A percentile compares a stretch with the other conserved stretches of the same genome.
Conservation (phyloP, 2,113 vertebrate genomes). For the Coptodon rendalli region DNA sequence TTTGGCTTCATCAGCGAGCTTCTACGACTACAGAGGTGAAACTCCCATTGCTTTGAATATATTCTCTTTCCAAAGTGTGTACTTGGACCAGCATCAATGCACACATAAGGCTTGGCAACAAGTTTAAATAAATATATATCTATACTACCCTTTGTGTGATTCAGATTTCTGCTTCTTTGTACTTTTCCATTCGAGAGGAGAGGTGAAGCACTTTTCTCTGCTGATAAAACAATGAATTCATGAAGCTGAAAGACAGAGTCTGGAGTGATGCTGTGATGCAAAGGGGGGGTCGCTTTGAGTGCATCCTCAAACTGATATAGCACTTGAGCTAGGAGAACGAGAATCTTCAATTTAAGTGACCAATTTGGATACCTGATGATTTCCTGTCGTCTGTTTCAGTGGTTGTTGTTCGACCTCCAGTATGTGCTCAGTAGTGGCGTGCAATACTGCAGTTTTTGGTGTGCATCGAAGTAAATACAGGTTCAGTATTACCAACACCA, state of each 20-base stretch:
- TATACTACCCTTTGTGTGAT: background rate
- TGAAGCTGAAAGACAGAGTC: background rate
- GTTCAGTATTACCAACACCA: background rate
- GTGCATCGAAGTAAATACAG: background rate
- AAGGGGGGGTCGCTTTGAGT: background rate
- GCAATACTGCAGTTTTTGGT: background rate
- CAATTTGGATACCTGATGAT: background rate
- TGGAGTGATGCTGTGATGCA: background rate
- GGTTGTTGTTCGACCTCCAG: background rate
- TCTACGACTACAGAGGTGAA: background rate
- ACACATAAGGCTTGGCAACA: background rate
- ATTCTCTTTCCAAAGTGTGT: slow-evolving; percentile 8
- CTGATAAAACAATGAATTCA: background rate
- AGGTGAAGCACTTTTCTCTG: background rate
- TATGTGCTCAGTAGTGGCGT: background rate
- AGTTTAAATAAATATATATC: background rate
- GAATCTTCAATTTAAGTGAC: background rate
- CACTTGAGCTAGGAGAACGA: background rate
- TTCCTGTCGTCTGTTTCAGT: background rate
- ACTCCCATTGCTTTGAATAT: slow-evolving; percentile 12
- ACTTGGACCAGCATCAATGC: background rate
- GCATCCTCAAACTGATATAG: background rate
- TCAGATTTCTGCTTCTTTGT: background rate
- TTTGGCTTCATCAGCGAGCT: background rate
- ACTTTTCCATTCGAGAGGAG: background rate